Evolutionary conservation across 2,797 vertebrate genomes (phyloP).

Genomic region (Vipera ursinii): DNA sequence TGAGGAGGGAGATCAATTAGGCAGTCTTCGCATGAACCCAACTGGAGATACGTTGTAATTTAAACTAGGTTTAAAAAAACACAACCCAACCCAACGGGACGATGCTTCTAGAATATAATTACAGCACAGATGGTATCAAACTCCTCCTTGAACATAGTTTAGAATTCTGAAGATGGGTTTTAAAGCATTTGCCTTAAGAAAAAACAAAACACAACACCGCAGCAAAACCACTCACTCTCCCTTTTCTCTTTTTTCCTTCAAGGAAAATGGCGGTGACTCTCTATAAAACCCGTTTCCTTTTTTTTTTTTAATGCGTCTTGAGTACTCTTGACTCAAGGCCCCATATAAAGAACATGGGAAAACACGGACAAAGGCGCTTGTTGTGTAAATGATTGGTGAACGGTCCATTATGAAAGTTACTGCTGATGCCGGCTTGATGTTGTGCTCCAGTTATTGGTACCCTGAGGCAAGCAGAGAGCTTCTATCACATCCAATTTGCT

Average conservation of each 20-base stretch:
- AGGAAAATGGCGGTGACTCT: background rate
- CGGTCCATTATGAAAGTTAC: conserved; percentile 8
- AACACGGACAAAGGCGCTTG: background rate
- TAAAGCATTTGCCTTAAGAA: background rate
- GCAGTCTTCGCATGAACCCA: background rate
- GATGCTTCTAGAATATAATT: background rate
- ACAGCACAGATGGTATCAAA: background rate
- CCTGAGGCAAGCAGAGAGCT: conserved; percentile 18
- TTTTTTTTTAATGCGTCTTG: too few species aligned
- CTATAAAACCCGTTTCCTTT: background rate
- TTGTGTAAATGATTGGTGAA: conserved; percentile 9
- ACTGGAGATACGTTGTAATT: background rate
- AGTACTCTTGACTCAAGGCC: background rate
- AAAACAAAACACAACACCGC: background rate
- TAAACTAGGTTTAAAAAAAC: background rate
- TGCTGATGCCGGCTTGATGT: conserved; percentile 8
- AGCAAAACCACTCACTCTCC: background rate
- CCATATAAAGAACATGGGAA: background rate
- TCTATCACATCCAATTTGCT: conserved; percentile 39
- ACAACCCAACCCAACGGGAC: background rate
- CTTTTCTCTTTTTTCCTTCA: background rate
- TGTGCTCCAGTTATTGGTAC: conserved; percentile 13
- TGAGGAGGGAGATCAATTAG: background rate
- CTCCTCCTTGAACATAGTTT: background rate
- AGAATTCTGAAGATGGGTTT: background rate